These are phyloP conservation scores for Champsocephalus esox DNA, from an alignment of 2,797 vertebrate species.

Conservation along the genomic window DNA sequence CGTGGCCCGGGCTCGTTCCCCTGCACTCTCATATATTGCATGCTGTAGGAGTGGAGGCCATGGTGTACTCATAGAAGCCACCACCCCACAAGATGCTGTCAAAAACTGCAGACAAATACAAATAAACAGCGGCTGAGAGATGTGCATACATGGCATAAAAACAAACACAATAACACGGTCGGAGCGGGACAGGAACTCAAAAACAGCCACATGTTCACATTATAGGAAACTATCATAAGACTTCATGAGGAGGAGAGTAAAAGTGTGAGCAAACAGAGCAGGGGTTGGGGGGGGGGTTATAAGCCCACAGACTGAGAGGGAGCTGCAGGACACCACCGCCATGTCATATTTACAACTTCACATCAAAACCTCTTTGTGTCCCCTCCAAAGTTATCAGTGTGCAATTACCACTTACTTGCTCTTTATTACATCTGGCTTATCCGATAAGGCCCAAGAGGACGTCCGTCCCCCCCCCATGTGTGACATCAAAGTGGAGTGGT, in stretches of 20 bases:
- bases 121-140: constrained; percentile 53
- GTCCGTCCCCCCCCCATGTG: constrained; percentile 33
- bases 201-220: constrained; percentile 49
- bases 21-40: constrained; percentile 76
- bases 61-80: constrained; percentile 56
- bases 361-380: constrained; percentile 68
- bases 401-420: constrained; percentile 71
- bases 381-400: constrained; percentile 72
- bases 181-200: constrained; percentile 7
- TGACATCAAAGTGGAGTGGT: constrained; percentile 58
- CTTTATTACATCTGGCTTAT: constrained; percentile 74
- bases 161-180: constrained; percentile 28
- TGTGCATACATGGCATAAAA: constrained; percentile 55
- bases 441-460: constrained; percentile 63
- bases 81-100: constrained; percentile 59
- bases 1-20: constrained; percentile 59
- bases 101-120: constrained; percentile 64
- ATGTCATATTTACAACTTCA: constrained; percentile 74
- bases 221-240: constrained; percentile 42
- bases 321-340: constrained; percentile 54
- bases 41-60: constrained; percentile 62
- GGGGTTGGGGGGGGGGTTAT: constrained; percentile 45
- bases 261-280: constrained; percentile 63
- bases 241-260: constrained; percentile 66
- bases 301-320: constrained; percentile 31